Percentiles rank a stretch among this genome's conserved stretches.
These are phyloP conservation scores for Peucedramus taeniatus DNA, from an alignment of 2,113 vertebrate species.

Conservation along the genomic window DNA sequence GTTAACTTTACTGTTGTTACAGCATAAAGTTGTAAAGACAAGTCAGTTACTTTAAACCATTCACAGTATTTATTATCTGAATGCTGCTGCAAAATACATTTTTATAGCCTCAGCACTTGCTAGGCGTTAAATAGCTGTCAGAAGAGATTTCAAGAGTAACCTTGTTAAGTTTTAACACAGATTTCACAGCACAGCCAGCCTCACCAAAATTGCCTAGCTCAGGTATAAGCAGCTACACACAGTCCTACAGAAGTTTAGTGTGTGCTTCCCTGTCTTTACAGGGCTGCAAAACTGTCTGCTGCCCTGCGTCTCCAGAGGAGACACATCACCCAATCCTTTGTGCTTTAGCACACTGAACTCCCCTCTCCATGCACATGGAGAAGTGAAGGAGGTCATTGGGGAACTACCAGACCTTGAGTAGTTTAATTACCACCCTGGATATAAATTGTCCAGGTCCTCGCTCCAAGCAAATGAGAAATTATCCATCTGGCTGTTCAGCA, in stretches of 20 bases:
- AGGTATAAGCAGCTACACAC: neutral
- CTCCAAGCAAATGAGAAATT: neutral
- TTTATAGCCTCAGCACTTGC: slow-evolving; percentile 22
- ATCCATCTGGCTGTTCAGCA: neutral
- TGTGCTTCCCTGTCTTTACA: neutral
- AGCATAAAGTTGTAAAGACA: neutral
- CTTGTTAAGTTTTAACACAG: neutral
- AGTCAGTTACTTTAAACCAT: slow-evolving; percentile 13
- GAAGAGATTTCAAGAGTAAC: slow-evolving; percentile 40
- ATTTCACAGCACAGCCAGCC: neutral
- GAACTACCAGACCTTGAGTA: neutral
- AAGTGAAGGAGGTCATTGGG: neutral
- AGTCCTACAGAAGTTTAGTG: neutral
- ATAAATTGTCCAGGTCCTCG: neutral
- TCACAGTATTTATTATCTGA: slow-evolving; percentile 36
- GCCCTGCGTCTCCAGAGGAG: fast-evolving
- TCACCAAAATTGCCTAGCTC: neutral
- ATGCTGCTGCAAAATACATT: slow-evolving; percentile 38
- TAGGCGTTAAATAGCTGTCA: slow-evolving; percentile 31
- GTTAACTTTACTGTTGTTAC: neutral
- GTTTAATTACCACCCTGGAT: neutral
- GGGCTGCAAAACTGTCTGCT: neutral
- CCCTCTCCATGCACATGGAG: neutral
- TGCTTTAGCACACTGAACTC: neutral
- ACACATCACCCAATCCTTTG: neutral